phyloP scores from a whole-genome alignment of 1,140 invertebrate genomes.

The Atta cephalotes region DNA sequence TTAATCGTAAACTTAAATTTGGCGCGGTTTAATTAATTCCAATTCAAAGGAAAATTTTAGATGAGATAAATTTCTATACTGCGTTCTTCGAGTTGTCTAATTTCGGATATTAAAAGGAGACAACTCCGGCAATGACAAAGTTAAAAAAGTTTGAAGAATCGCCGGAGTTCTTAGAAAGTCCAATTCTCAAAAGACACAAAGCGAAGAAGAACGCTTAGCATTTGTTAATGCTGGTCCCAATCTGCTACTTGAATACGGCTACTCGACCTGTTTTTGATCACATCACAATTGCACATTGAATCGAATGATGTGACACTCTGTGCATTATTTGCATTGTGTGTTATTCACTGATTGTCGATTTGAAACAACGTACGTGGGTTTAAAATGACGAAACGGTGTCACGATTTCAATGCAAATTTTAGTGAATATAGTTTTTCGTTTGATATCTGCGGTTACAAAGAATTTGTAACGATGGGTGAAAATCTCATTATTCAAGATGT shows the following conservation, averaged over 20 bases:
- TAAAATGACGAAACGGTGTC: not conserved
- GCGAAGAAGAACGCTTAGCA: not conserved
- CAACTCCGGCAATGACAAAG: not conserved
- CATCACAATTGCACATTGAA: constrained; percentile 52
- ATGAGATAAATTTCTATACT: not conserved
- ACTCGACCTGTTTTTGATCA: constrained; percentile 57
- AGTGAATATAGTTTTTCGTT: not conserved
- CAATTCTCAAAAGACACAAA: constrained; percentile 30
- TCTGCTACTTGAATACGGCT: constrained; percentile 11
- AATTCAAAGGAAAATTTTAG: not conserved
- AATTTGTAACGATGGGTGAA: not conserved
- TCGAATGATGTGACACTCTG: constrained; percentile 28
- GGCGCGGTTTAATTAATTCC: not conserved
- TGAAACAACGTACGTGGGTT: not conserved
- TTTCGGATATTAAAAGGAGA: not conserved
- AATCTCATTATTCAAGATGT: not conserved
- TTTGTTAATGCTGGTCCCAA: constrained; percentile 35
- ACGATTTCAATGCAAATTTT: constrained; percentile 2
- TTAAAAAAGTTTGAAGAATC: constrained; percentile 5
- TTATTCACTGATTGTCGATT: constrained; percentile 25
- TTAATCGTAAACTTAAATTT: not conserved
- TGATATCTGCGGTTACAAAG: not conserved
- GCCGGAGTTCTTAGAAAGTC: not conserved
- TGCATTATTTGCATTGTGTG: constrained; percentile 3
- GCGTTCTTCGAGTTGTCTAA: not conserved